Evolutionary conservation across 2,113 vertebrate species (phyloP).

Genomic region (Amphiprion ocellaris): DNA sequence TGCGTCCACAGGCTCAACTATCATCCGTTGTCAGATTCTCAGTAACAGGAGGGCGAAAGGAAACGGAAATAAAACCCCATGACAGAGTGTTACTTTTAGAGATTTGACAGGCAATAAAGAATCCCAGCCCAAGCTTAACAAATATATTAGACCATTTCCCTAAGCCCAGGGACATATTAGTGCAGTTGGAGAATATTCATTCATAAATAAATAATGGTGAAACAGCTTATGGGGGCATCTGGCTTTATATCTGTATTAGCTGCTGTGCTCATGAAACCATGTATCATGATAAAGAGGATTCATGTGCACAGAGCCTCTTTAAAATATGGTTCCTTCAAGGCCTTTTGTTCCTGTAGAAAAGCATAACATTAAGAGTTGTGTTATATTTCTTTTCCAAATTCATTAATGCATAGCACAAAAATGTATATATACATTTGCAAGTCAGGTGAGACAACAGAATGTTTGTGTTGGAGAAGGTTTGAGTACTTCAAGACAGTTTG

Average conservation of each 20-base stretch:
- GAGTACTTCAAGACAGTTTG: neutral
- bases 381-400: conserved; percentile 4
- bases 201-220: conserved; percentile 82
- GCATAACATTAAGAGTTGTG: conserved; percentile 25
- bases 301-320: conserved; percentile 51
- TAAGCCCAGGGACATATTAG: conserved; percentile 73
- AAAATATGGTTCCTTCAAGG: conserved; percentile 50
- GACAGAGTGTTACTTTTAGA: conserved; percentile 65
- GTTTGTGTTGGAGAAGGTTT: neutral
- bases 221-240: conserved; percentile 78
- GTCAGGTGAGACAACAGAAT: neutral
- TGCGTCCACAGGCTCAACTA: neutral
- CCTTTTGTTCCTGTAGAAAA: conserved; percentile 45
- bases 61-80: conserved; percentile 53
- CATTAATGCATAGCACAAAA: neutral
- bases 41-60: neutral
- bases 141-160: conserved; percentile 72
- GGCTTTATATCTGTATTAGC: conserved; percentile 74
- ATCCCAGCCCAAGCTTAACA: conserved; percentile 69
- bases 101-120: conserved; percentile 77
- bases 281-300: conserved; percentile 79
- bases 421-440: neutral
- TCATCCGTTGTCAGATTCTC: conserved; percentile 29
- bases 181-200: conserved; percentile 75
- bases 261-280: conserved; percentile 68